phyloP scores from a whole-genome alignment of 2,797 vertebrate genomes.

The Pseudochirops cupreus region DNA sequence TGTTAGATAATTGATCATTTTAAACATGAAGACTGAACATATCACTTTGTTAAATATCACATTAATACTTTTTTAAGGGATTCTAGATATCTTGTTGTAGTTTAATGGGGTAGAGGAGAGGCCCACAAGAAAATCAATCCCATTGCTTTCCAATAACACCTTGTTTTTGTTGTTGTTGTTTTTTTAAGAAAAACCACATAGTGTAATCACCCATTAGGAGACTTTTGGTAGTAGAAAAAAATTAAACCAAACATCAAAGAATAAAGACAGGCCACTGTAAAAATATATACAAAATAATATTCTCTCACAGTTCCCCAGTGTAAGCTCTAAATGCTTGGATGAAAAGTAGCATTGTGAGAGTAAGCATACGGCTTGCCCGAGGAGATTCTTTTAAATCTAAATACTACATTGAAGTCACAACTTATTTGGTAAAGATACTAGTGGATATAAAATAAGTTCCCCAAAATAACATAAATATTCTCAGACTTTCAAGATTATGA shows the following conservation, averaged over 20 bases:
- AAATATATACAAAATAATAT: background rate
- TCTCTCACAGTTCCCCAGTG: background rate
- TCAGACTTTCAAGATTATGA: background rate
- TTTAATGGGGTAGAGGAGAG: background rate
- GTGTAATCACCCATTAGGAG: background rate
- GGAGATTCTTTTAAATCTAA: background rate
- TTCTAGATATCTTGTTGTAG: background rate
- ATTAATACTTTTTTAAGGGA: background rate
- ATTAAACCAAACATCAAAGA: background rate
- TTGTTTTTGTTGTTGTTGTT: background rate
- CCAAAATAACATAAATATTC: background rate
- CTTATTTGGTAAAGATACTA: background rate
- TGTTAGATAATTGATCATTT: background rate
- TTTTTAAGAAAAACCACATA: background rate
- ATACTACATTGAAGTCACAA: background rate
- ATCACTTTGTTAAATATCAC: constrained; percentile 25
- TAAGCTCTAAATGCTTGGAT: background rate
- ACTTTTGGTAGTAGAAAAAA: background rate
- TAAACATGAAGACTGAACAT: background rate
- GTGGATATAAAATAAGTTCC: background rate
- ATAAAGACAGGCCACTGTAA: background rate
- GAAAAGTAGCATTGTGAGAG: background rate
- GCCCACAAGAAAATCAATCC: background rate
- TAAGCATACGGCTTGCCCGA: background rate
- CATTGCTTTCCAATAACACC: background rate